Evolutionary conservation across 1,140 invertebrate genomes (phyloP).

Genomic region (Thrips palmi): DNA sequence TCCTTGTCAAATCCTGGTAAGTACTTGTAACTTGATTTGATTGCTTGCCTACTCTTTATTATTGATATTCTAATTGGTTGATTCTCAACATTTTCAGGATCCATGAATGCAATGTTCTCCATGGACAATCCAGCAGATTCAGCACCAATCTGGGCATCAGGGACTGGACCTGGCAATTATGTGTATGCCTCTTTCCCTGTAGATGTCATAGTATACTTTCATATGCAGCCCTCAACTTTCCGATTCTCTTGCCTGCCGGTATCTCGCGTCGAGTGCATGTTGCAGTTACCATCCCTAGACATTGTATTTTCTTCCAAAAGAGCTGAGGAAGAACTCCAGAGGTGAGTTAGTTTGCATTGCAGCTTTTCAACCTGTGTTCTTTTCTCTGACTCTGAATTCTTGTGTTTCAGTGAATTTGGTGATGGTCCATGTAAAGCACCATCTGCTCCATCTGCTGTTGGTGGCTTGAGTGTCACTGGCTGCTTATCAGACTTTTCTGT

Average conservation of each 20-base stretch:
- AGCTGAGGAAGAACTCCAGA: constrained; percentile 61
- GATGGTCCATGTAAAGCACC: constrained; percentile 29
- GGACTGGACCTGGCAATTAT: constrained; percentile 47
- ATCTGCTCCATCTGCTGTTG: constrained; percentile 48
- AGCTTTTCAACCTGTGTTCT: too few species aligned
- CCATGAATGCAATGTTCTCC: constrained; percentile 19
- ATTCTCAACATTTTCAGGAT: constrained; percentile 12
- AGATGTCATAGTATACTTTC: constrained; percentile 96
- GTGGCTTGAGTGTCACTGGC: constrained; percentile 81
- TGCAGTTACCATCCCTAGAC: constrained; percentile 87
- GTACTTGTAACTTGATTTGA: neutral
- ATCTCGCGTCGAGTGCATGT: constrained; percentile 87
- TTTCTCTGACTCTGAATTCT: too few species aligned
- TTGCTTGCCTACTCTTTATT: neutral
- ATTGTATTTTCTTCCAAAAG: constrained; percentile 67
- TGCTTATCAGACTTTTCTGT: constrained; percentile 92
- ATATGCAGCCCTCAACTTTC: constrained; percentile 93
- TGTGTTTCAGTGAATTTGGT: constrained; percentile 31
- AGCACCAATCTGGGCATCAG: constrained; percentile 20
- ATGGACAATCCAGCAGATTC: constrained; percentile 22
- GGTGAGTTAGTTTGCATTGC: too few species aligned
- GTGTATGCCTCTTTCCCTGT: constrained; percentile 90
- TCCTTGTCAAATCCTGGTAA: too few species aligned
- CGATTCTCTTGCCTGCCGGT: constrained; percentile 89
- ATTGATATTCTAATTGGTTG: neutral